Evolutionary conservation across 2,113 vertebrate genomes (phyloP).

Genomic region (Tauraco erythrolophus): DNA sequence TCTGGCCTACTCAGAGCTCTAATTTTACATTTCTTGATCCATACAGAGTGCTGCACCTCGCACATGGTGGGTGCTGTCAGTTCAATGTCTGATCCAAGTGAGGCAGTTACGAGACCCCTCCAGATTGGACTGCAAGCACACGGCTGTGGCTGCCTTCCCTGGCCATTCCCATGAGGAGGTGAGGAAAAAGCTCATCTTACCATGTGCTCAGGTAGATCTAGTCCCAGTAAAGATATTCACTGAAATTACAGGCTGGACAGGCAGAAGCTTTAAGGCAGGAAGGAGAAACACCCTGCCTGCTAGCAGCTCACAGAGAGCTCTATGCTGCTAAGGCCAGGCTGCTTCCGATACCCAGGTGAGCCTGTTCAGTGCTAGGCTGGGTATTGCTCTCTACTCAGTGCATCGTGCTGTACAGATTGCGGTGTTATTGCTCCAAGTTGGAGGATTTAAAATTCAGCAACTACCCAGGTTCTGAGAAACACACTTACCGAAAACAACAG

Average conservation of each 20-base stretch:
- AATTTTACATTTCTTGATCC: not conserved
- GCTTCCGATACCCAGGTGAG: not conserved
- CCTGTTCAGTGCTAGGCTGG: not conserved
- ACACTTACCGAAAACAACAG: not conserved
- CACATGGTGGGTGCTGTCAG: not conserved
- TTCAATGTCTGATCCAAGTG: rapidly evolving
- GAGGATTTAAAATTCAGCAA: not conserved
- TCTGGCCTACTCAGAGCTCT: not conserved
- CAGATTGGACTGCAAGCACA: not conserved
- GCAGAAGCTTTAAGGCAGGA: not conserved
- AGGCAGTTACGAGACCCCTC: rapidly evolving
- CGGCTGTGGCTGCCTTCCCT: not conserved
- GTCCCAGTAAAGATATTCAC: not conserved
- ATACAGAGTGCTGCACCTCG: not conserved
- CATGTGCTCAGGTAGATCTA: not conserved
- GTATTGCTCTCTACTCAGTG: not conserved
- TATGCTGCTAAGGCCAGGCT: not conserved
- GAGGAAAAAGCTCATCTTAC: not conserved
- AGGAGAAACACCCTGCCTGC: not conserved
- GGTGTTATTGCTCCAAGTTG: not conserved
- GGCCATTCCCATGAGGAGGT: not conserved
- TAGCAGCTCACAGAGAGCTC: not conserved
- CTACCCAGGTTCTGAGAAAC: conserved; percentile 24
- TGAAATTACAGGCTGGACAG: not conserved
- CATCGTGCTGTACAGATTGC: not conserved